Evolutionary conservation across 1,140 invertebrate genomes (phyloP), one percentile per base, ranked within the genome.

Genomic region (Uloborus diversus): DNA sequence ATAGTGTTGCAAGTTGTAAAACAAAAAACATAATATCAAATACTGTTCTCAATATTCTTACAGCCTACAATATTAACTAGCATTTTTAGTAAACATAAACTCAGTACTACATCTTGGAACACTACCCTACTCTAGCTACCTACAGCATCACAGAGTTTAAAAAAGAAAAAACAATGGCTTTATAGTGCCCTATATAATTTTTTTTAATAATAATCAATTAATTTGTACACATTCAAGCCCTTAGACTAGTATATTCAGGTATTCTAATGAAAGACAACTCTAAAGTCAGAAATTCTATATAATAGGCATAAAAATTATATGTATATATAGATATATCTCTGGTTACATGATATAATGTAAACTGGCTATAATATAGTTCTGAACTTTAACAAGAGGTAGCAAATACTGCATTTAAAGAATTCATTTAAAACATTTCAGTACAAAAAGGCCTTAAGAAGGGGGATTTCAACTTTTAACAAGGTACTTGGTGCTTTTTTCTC

Each of bases 301-400:
- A 78, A 78, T 65, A 78, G 61, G 75, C 75, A 78, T 78, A 78
- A 78, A 78, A 78, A 78, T 78, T 78, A 78, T 66, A 75, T 66
- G 61, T 78, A 68, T 78, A 78, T 78, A 78, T 66, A 78, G 47
- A 78, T 65, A 68, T 78, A 66, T 78, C 75, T 78, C 64, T 78
- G 75, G 65, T 69, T n/a, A n/a, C 56, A 69, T 79, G 65, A 79
- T 69, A 79, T 61, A 79, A 79, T 68, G 76, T 79, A 79, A 79
- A 79, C 76, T 79, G 65, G 76, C 65, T 79, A 79, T 79, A 79
- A 79, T 79, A 79, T 79, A 79, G 56, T 79, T 69, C 64, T 79
- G 32, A 79, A 79, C 65, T 42, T 68, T 79, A 79, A 79, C 76
- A 79, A 68, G 76, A 79, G 76, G 76, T 79, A 79, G 76, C 62